Evolutionary conservation across 2,797 vertebrate genomes (phyloP), one percentile per base, ranked within the genome.

Genomic region (Nannoperca obscura): DNA sequence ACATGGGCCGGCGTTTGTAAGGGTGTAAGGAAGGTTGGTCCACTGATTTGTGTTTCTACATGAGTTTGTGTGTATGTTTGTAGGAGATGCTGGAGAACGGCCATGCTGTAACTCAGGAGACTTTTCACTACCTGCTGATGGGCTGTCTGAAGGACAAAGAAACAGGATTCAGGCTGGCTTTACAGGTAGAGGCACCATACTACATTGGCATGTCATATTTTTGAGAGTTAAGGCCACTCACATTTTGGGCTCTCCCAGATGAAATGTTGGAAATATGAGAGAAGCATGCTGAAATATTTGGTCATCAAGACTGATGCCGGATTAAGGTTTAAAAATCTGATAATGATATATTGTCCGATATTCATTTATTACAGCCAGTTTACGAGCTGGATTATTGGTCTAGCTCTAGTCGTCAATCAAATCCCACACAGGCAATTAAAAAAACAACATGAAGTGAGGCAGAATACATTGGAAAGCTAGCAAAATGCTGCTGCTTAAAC

Each of bases 61-160:
- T 47, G 13, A 15, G 52, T 77, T 20, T 83, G 17, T 74, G 14
- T 76, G 0, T 38, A 2, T 75, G 19, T 76, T 61, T 89, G 52
- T 49, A 99, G 98, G 98, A 99, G 93, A 96, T 99, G 8, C 82
- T 98, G 60, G 91, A 95, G 46, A 96, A 95, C 40, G 96, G 96
- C 34, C 96, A 97, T 0, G 57, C 57, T 38, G 88, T 93, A 34
- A 97, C 96, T 36, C 95, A 95, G 3, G 96, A 97, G 89, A 97
- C 97, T 0, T 97, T 98, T 91, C 97, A 96, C 81, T 96, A 97
- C 83, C 94, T 99, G 82, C 93, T 99, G 58, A 97, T 99, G 96
- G 94, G 95, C 73, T 99, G 97, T 85, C 92, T 97, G 82, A 96
- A 95, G 77, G 96, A 99, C 86, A 96, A 93, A 1, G 89, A 96